Evolutionary conservation across 2,113 vertebrate genomes (phyloP).

Genomic region (Ailuropoda melanoleuca): DNA sequence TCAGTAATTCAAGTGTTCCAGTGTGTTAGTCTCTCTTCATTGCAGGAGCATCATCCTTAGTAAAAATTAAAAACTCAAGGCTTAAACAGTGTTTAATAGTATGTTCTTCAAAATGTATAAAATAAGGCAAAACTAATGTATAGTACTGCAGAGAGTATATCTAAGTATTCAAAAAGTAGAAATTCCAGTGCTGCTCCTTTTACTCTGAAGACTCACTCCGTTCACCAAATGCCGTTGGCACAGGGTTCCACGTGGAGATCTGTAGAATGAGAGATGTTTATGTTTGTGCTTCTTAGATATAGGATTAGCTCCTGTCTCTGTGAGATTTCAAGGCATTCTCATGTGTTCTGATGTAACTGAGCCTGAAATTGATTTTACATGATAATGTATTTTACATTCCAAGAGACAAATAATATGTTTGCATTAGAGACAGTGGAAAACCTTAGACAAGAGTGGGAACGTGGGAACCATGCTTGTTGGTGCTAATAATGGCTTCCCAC

Average conservation of each 20-base stretch:
- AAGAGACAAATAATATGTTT: not conserved
- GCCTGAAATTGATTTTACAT: conserved; percentile 21
- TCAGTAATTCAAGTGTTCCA: not conserved
- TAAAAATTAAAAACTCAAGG: conserved; percentile 4
- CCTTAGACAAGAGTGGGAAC: not conserved
- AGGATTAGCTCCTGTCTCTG: not conserved
- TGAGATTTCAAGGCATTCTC: not conserved
- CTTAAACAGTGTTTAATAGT: conserved; percentile 1
- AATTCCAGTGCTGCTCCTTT: not conserved
- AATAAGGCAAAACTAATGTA: not conserved
- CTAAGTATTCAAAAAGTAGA: not conserved
- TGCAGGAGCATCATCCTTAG: not conserved
- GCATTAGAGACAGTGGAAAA: not conserved
- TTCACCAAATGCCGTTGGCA: not conserved
- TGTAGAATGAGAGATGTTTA: not conserved
- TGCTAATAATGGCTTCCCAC: not conserved
- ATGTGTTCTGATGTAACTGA: not conserved
- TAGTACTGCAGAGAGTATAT: not conserved
- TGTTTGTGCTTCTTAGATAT: not conserved
- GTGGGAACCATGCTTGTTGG: not conserved
- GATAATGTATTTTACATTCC: conserved; percentile 32
- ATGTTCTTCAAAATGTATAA: not conserved
- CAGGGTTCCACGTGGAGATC: not conserved
- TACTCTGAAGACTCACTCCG: not conserved
- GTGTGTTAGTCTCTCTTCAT: not conserved